Percentiles rank a stretch among this genome's conserved stretches.
phyloP scores from a whole-genome alignment of 1,140 invertebrate species.

The Pseudomyrmex flavicornis region DNA sequence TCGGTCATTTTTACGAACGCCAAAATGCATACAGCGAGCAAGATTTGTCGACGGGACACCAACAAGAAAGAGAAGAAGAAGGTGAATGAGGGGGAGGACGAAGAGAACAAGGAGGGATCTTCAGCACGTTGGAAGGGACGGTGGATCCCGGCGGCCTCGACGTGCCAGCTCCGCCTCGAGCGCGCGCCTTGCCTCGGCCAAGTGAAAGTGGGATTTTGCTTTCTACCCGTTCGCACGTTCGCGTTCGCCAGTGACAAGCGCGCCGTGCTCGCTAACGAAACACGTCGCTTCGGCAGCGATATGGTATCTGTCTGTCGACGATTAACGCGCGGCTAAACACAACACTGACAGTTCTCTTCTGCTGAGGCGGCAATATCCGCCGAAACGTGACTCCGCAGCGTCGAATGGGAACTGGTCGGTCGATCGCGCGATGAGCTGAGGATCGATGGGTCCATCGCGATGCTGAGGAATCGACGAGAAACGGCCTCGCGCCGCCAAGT shows the following conservation, averaged over 20 bases:
- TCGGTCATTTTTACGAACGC: slow-evolving; percentile 21
- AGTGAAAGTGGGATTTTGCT: slow-evolving; percentile 85
- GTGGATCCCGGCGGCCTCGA: slow-evolving; percentile 80
- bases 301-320: slow-evolving; percentile 31
- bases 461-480: slow-evolving; percentile 17
- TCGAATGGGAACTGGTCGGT: slow-evolving; percentile 18
- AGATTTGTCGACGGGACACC: slow-evolving; percentile 36
- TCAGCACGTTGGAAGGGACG: slow-evolving; percentile 40
- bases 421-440: slow-evolving; percentile 41
- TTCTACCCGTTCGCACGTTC: slow-evolving; percentile 80
- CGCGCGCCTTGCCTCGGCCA: slow-evolving; percentile 64
- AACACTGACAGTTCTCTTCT: slow-evolving; percentile 22
- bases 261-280: slow-evolving; percentile 70
- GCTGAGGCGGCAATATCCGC: slow-evolving; percentile 6
- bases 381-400: slow-evolving; percentile 9
- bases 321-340: slow-evolving; percentile 35
- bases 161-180: slow-evolving; percentile 78
- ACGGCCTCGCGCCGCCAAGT: slow-evolving; percentile 3
- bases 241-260: slow-evolving; percentile 78
- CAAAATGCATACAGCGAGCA: slow-evolving; percentile 17
- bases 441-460: neutral
- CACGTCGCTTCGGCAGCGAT: slow-evolving; percentile 47
- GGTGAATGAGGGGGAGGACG: slow-evolving; percentile 16
- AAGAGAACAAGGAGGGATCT: slow-evolving; percentile 26
- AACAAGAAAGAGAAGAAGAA: neutral